phyloP scores from a whole-genome alignment of 2,797 vertebrate genomes.

The Sebastes hubbsi region DNA sequence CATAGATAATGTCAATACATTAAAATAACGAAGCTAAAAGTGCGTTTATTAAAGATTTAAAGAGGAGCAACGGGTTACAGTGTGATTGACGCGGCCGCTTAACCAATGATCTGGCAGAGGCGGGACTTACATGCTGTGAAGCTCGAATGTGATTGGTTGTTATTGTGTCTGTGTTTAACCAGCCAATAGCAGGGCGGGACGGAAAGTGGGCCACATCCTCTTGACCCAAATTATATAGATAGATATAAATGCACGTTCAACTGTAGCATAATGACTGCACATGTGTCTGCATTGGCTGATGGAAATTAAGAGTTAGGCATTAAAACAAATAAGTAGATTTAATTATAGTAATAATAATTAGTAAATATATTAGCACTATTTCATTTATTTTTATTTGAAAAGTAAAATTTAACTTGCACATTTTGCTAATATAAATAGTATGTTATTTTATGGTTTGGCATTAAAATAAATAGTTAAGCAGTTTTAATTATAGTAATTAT shows the following conservation, averaged over 20 bases:
- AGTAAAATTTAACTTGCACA: no score
- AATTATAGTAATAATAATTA: not conserved
- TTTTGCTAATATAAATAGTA: no score
- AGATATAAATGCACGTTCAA: not conserved
- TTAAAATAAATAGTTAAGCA: not conserved
- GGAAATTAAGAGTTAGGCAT: not conserved
- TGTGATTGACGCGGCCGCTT: slow-evolving; percentile 59
- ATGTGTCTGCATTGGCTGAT: not conserved
- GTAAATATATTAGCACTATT: no score
- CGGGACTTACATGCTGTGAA: slow-evolving; percentile 37
- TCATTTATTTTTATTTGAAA: no score
- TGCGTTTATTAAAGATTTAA: slow-evolving; percentile 30
- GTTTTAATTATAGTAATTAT: not conserved
- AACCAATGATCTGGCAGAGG: slow-evolving; percentile 60
- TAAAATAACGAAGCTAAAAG: not conserved
- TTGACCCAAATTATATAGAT: slow-evolving; percentile 65
- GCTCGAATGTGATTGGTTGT: slow-evolving; percentile 64
- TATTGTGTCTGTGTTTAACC: not conserved
- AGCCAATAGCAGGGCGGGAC: slow-evolving; percentile 23
- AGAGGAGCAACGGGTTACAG: slow-evolving; percentile 44
- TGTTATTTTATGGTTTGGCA: not conserved
- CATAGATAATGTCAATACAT: not conserved
- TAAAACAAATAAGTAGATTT: not conserved
- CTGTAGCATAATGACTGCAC: not conserved
- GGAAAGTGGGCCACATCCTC: slow-evolving; percentile 36